Evolutionary conservation across 2,888 invertebrate species (phyloP).

Genomic region (Allygus modestus): DNA sequence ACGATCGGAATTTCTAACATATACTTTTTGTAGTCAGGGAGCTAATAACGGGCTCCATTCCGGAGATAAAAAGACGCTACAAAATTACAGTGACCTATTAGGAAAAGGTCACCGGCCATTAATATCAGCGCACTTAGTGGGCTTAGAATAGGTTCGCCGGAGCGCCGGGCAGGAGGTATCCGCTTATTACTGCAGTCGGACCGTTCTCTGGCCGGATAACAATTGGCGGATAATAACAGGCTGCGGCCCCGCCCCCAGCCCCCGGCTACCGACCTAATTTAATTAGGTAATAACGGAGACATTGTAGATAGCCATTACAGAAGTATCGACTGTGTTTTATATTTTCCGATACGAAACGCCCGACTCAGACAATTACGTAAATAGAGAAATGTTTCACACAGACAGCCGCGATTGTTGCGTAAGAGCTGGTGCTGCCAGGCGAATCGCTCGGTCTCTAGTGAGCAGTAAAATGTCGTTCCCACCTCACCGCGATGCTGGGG

Average conservation of each 20-base stretch:
- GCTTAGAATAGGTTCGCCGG: conserved; percentile 4
- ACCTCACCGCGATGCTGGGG: too few relatives aligned
- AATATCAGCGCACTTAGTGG: not conserved
- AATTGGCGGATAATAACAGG: conserved; percentile 41
- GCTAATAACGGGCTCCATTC: conserved; percentile 33
- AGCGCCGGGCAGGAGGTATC: not conserved
- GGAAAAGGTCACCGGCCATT: conserved; percentile 12
- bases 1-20: not conserved
- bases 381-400: too few relatives aligned
- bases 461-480: too few relatives aligned
- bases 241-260: conserved; percentile 1
- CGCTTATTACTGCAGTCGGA: conserved; percentile 27
- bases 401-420: too few relatives aligned
- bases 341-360: too few relatives aligned
- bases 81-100: conserved; percentile 41
- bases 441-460: too few relatives aligned
- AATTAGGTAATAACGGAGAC: conserved; percentile 58
- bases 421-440: too few relatives aligned
- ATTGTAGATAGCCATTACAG: conserved; percentile 47
- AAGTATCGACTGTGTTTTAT: not conserved
- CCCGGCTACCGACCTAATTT: conserved; percentile 53
- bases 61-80: conserved; percentile 4
- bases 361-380: too few relatives aligned
- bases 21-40: not conserved
- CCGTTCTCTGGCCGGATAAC: conserved; percentile 34